Conservation (phyloP, 2,797 vertebrate genomes). For the Galaxias olidus region DNA sequence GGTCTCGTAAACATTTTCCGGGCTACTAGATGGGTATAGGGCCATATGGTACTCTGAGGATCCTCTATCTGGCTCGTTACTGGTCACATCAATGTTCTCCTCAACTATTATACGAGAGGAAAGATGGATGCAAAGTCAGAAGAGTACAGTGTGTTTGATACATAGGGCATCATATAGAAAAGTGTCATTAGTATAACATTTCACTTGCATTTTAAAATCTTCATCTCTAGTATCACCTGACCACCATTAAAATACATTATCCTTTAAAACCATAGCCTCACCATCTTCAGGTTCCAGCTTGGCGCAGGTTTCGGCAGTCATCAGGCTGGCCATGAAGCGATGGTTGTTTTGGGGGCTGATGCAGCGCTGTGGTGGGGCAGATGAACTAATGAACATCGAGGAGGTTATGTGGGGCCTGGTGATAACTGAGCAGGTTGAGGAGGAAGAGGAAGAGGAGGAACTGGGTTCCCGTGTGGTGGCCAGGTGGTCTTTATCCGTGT, state of each 20-base stretch:
- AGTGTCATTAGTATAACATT: neutral
- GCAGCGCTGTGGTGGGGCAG: conserved; percentile 62
- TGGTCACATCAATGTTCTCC: conserved; percentile 93
- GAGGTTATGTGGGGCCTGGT: conserved; percentile 75
- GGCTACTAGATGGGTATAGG: conserved; percentile 78
- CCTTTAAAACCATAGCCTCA: too few species aligned
- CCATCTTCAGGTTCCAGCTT: conserved; percentile 96
- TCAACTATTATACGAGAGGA: too few species aligned
- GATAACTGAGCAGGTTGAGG: conserved; percentile 74
- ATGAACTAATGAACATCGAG: conserved; percentile 61
- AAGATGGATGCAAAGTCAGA: conserved; percentile 3
- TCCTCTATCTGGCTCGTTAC: conserved; percentile 89
- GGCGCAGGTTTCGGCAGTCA: conserved; percentile 93
- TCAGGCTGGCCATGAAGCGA: conserved; percentile 96
- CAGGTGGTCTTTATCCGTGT: conserved; percentile 79
- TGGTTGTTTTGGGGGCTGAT: conserved; percentile 86
- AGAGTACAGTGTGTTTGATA: too few species aligned
- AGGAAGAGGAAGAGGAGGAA: conserved; percentile 22
- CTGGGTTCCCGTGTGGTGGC: conserved; percentile 79
- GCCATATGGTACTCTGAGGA: too few species aligned
- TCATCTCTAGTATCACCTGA: too few species aligned
- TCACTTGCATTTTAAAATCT: too few species aligned
- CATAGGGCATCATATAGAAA: too few species aligned
- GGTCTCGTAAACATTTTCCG: conserved; percentile 90
- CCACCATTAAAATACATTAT: too few species aligned